These are phyloP conservation scores for Scolopax rusticola DNA, from an alignment of 2,797 vertebrate species.

Conservation along the genomic window DNA sequence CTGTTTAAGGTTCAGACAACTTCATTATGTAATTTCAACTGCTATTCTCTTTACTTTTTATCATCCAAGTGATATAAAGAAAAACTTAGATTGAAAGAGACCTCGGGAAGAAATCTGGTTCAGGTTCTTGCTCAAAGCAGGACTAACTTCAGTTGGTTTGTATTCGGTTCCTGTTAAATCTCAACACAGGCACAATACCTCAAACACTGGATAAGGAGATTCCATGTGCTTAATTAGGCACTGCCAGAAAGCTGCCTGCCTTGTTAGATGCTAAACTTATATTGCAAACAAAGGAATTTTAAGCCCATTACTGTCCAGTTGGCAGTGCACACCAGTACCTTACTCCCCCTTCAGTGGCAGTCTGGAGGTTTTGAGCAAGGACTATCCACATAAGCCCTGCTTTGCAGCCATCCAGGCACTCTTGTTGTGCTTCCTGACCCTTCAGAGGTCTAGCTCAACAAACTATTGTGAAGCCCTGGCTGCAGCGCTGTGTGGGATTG, in stretches of 20 bases:
- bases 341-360: background rate
- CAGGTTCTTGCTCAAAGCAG: background rate
- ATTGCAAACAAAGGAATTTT: background rate
- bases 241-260: background rate
- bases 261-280: background rate
- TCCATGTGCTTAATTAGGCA: background rate
- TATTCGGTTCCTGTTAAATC: background rate
- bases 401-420: background rate
- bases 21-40: background rate
- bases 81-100: background rate
- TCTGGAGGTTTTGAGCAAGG: background rate
- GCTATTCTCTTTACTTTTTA: background rate
- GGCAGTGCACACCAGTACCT: background rate
- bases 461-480: background rate
- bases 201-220: background rate
- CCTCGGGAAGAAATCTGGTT: background rate
- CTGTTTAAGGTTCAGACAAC: background rate
- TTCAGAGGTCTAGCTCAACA: background rate
- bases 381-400: rapidly evolving
- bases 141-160: background rate
- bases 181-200: background rate
- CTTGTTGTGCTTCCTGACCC: background rate
- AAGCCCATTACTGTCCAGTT: background rate
- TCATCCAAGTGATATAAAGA: background rate
- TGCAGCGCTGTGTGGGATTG: background rate